Conservation (phyloP, 2,888 invertebrate genomes). For the Phaedon cochleariae region DNA sequence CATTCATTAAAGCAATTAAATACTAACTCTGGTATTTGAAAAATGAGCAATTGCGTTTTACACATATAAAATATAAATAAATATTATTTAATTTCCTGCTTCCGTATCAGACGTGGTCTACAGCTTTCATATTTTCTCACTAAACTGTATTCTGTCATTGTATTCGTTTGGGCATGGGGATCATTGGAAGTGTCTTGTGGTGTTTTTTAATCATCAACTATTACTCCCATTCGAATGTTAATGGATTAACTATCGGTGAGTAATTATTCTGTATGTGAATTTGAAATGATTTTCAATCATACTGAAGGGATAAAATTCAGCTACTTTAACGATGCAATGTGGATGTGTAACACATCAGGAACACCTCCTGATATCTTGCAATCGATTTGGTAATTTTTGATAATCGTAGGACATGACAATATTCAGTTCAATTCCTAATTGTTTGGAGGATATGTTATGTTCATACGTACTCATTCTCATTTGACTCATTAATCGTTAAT, state of each 20-base stretch:
- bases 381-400: no score
- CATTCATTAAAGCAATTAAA: background rate
- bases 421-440: no score
- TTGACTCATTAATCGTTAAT: no score
- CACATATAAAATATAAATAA: background rate
- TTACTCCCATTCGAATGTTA: background rate
- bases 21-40: background rate
- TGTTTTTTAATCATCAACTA: background rate
- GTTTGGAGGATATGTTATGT: no score
- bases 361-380: no score
- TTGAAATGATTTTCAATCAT: no score
- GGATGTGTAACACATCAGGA: no score
- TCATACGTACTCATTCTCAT: no score
- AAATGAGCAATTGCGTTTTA: background rate
- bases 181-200: background rate
- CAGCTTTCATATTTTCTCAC: background rate
- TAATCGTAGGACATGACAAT: no score
- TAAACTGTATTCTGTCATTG: background rate
- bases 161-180: background rate
- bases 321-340: no score
- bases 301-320: no score
- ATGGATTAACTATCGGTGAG: conserved; percentile 21
- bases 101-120: background rate
- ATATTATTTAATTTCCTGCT: background rate
- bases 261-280: background rate